These are phyloP conservation scores for Xyrauchen texanus DNA, from an alignment of 2,113 vertebrate genomes.

Conservation along the genomic window DNA sequence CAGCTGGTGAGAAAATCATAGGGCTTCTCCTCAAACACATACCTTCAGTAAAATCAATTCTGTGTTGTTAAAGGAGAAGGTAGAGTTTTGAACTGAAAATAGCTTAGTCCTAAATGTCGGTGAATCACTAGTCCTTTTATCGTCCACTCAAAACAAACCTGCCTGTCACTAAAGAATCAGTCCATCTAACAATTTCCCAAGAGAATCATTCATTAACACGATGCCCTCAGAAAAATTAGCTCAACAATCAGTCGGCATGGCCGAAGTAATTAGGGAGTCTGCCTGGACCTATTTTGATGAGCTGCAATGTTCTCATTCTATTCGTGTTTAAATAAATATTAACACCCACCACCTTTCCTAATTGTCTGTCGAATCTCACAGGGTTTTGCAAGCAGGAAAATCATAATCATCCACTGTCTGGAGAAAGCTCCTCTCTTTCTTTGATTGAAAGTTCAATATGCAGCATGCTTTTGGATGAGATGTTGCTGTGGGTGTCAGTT, in stretches of 20 bases:
- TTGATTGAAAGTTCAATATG: conserved; percentile 1
- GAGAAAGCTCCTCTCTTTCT: conserved; percentile 9
- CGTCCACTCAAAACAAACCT: conserved; percentile 2
- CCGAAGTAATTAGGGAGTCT: conserved; percentile 1
- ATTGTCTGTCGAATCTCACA: conserved; percentile 21
- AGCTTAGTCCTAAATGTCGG: not conserved
- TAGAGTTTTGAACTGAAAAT: not conserved
- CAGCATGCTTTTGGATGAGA: not conserved
- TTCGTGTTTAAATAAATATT: conserved; percentile 31
- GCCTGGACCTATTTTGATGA: not conserved
- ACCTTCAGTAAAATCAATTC: not conserved
- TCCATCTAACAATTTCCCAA: conserved; percentile 10
- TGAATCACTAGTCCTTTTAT: not conserved
- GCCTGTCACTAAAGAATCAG: conserved; percentile 30
- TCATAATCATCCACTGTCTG: conserved; percentile 29
- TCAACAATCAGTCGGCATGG: not conserved
- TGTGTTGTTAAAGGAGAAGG: not conserved
- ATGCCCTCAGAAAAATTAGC: conserved; percentile 29
- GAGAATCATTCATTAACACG: conserved; percentile 31
- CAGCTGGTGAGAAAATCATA: conserved; percentile 87
- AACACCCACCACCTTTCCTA: conserved; percentile 15
- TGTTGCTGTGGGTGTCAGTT: not conserved
- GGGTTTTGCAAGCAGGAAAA: conserved; percentile 38
- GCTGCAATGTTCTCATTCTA: not conserved
- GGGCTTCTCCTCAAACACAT: not conserved